These are phyloP conservation scores for Leucoraja ocellata DNA, from an alignment of 2,797 vertebrate species.

Conservation along the genomic window DNA sequence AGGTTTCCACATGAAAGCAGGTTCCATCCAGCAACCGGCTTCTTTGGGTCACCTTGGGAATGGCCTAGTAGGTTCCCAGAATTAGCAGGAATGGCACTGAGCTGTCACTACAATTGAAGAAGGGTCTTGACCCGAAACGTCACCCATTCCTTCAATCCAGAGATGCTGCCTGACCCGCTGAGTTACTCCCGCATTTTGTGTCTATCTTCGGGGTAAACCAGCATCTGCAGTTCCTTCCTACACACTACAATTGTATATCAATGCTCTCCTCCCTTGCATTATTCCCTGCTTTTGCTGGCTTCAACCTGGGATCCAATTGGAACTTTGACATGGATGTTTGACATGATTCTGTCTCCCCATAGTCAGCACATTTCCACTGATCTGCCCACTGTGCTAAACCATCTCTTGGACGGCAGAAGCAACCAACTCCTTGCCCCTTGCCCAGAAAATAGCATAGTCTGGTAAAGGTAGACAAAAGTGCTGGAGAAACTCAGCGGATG, in stretches of 20 bases:
- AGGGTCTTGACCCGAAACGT: too few species aligned
- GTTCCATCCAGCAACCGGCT: background rate
- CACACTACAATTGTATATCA: background rate
- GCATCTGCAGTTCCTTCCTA: too few species aligned
- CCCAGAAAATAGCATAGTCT: background rate
- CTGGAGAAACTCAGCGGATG: too few species aligned
- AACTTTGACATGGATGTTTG: background rate
- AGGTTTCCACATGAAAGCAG: background rate
- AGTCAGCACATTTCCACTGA: background rate
- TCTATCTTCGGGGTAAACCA: too few species aligned
- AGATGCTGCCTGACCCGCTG: too few species aligned
- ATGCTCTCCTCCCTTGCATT: background rate
- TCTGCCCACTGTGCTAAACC: background rate
- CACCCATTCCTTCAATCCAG: too few species aligned
- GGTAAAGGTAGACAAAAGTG: background rate
- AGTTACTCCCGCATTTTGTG: too few species aligned
- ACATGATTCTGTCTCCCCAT: background rate
- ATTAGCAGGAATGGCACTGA: background rate
- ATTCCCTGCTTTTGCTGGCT: background rate
- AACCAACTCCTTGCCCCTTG: background rate
- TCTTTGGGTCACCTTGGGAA: background rate
- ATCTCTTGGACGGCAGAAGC: background rate
- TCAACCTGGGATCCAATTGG: background rate
- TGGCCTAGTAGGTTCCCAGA: background rate
- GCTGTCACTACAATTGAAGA: background rate